These are phyloP conservation scores for Neostethus bicornis DNA, from an alignment of 2,797 vertebrate genomes.

Conservation along the genomic window DNA sequence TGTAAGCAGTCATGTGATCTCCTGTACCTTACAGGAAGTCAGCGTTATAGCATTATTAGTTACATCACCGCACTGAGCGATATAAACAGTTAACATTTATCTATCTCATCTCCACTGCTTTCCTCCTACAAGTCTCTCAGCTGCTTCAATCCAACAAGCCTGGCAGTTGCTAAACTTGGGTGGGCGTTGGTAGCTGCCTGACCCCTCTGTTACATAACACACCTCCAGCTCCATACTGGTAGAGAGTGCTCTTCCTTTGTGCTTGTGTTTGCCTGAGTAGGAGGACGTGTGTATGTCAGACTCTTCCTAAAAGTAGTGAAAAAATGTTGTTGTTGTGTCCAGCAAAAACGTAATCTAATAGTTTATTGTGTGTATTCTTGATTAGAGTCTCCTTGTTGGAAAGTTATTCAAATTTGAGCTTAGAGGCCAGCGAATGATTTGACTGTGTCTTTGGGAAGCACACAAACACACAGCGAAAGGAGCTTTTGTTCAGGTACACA, in stretches of 20 bases:
- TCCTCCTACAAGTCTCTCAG: constrained; percentile 17
- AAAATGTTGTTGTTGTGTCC: constrained; percentile 18
- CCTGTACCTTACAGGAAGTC: not conserved
- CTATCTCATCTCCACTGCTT: constrained; percentile 2
- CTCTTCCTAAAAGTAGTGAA: constrained; percentile 29
- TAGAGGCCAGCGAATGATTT: constrained; percentile 17
- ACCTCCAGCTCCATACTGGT: constrained; percentile 59
- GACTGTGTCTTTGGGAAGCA: constrained; percentile 17
- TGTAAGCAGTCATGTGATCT: not conserved
- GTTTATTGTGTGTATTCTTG: constrained; percentile 25
- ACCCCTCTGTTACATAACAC: constrained; percentile 75
- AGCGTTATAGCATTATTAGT: constrained; percentile 10
- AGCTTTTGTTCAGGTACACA: constrained; percentile 21
- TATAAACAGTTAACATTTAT: constrained; percentile 12
- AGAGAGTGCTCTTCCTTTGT: constrained; percentile 51
- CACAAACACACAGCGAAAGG: constrained; percentile 10
- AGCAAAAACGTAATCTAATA: constrained; percentile 17
- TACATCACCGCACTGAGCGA: not conserved
- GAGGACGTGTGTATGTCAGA: constrained; percentile 55
- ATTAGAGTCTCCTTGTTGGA: constrained; percentile 8
- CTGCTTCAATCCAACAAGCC: constrained; percentile 32
- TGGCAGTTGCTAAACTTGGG: constrained; percentile 59
- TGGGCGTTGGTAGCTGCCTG: constrained; percentile 66
- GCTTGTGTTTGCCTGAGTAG: constrained; percentile 32
- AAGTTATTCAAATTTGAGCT: constrained; percentile 18